Evolutionary conservation across 64 coral and sea anemone species (phyloP).

Genomic region (Trachythela sp.): DNA sequence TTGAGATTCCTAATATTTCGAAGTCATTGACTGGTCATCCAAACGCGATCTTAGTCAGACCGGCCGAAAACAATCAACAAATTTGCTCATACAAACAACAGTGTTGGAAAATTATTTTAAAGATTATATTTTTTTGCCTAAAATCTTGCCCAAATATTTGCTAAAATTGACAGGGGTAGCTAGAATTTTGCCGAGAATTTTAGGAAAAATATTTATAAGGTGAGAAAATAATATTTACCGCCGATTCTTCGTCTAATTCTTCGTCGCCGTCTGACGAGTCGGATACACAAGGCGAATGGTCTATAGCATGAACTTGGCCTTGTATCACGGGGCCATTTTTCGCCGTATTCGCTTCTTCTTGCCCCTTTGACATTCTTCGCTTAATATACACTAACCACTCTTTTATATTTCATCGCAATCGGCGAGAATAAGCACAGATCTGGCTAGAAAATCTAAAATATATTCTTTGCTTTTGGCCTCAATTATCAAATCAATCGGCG

Average conservation of each 20-base stretch:
- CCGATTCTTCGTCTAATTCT: constrained; percentile 4
- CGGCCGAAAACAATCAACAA: not conserved
- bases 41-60: not conserved
- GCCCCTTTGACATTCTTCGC: not conserved
- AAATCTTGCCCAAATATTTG: not conserved
- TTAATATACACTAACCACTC: not conserved
- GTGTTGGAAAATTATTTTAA: not conserved
- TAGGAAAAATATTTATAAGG: not conserved
- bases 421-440: not conserved
- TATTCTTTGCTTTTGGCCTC: not conserved
- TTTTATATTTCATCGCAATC: not conserved
- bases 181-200: not conserved
- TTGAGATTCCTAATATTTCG: not conserved
- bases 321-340: not conserved
- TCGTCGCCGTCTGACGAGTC: constrained; percentile 12
- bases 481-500: constrained; percentile 1
- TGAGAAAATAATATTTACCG: not conserved
- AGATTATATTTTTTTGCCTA: not conserved
- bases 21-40: not conserved
- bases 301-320: not conserved
- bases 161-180: not conserved
- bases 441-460: not conserved
- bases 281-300: not conserved
- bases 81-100: not conserved
- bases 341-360: constrained; percentile 2